Evolutionary conservation across 2,888 invertebrate genomes (phyloP).

Genomic region (Drosophila conformis): DNA sequence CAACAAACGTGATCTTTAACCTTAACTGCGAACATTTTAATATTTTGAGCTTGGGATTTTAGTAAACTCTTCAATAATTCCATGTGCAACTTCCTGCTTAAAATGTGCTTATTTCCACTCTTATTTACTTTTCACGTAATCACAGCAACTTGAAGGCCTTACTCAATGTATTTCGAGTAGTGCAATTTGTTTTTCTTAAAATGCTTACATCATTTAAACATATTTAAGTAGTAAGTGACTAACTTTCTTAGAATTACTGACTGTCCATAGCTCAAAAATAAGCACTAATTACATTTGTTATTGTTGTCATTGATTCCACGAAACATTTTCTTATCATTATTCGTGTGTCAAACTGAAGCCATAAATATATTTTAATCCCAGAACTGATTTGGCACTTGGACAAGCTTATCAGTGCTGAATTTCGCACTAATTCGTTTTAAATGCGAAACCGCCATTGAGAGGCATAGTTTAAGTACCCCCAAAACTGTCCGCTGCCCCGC

Average conservation of each 20-base stretch:
- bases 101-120: neutral
- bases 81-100: neutral
- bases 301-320: neutral
- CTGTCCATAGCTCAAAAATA: neutral
- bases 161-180: neutral
- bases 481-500: neutral
- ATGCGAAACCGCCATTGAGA: slow-evolving; percentile 49
- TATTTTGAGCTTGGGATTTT: neutral
- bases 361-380: slow-evolving; percentile 3
- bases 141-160: neutral
- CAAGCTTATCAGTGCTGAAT: slow-evolving; percentile 42
- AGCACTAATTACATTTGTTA: neutral
- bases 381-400: slow-evolving; percentile 29
- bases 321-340: slow-evolving; percentile 2
- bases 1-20: neutral
- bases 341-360: slow-evolving; percentile 4
- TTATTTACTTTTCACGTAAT: neutral
- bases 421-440: slow-evolving; percentile 61
- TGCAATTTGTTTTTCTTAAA: neutral
- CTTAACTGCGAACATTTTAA: neutral
- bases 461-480: neutral
- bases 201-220: neutral
- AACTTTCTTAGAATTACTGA: neutral
- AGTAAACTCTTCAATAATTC: neutral
- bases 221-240: neutral